Conservation (phyloP, 35 echinoderm and acorn worm species). For the Stichopus chloronotus region DNA sequence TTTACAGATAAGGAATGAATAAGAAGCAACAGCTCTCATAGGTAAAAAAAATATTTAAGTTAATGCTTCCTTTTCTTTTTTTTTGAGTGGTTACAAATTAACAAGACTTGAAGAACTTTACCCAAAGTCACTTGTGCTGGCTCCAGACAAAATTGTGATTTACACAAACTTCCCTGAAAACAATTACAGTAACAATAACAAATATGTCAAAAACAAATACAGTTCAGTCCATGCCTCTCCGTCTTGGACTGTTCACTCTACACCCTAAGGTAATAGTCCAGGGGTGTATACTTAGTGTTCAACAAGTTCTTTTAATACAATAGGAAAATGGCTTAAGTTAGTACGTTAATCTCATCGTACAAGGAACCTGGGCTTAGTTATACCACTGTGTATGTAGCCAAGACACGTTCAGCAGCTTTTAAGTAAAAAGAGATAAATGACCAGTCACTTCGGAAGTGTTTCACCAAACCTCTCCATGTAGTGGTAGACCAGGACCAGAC, state of each 20-base stretch:
- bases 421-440: too few species aligned
- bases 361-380: neutral
- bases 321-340: neutral
- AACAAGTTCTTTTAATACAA: neutral
- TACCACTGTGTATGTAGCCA: neutral
- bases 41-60: neutral
- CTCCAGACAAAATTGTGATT: too few species aligned
- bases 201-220: neutral
- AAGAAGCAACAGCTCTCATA: neutral
- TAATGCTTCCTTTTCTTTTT: neutral
- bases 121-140: neutral
- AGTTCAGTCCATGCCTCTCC: neutral
- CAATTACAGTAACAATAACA: neutral
- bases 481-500: neutral
- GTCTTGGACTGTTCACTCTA: neutral
- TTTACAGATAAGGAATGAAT: neutral
- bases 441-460: neutral
- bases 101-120: neutral
- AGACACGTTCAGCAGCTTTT: neutral
- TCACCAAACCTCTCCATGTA: constrained; percentile 6
- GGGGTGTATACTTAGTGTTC: neutral
- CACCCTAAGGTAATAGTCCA: neutral
- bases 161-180: neutral
- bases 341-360: neutral
- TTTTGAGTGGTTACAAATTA: neutral